Percentiles rank a stretch among this genome's conserved stretches.
These are phyloP conservation scores for Coleophora deauratella DNA, from an alignment of 2,888 invertebrate genomes.

Conservation along the genomic window DNA sequence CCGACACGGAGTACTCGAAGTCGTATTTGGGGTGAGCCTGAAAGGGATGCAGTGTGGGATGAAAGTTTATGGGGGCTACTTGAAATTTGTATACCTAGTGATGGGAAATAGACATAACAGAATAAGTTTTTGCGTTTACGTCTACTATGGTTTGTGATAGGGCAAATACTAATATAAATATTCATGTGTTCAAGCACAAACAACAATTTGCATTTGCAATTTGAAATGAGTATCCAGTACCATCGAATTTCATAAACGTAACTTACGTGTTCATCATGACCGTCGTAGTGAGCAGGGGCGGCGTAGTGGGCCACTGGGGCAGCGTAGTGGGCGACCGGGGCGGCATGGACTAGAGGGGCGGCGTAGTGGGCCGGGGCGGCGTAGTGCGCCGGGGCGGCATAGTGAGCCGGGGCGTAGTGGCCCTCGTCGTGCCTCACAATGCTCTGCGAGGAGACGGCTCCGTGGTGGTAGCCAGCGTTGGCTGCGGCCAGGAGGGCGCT, in stretches of 20 bases:
- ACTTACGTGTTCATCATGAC: slow-evolving; percentile 47
- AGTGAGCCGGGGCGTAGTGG: slow-evolving; percentile 24
- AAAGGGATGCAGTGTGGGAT: no score
- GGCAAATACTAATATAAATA: no score
- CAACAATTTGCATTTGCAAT: no score
- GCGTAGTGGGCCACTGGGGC: slow-evolving; percentile 19
- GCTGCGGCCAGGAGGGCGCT: slow-evolving; percentile 52
- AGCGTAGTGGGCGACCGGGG: slow-evolving; percentile 28
- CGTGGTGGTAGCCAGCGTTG: slow-evolving; percentile 53
- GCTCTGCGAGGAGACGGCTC: slow-evolving; percentile 49
- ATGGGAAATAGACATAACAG: no score
- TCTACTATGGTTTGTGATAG: no score
- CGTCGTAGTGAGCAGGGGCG: slow-evolving; percentile 21
- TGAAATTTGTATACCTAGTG: no score
- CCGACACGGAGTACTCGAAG: slow-evolving; percentile 68
- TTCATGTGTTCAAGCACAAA: no score
- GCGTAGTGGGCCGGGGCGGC: slow-evolving; percentile 23
- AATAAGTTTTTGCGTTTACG: no score
- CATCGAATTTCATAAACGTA: no score
- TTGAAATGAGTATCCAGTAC: no score
- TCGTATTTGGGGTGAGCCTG: slow-evolving; percentile 57
- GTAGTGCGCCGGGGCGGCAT: slow-evolving; percentile 15
- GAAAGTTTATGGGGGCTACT: no score
- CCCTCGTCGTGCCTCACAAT: slow-evolving; percentile 47
- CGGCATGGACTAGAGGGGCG: slow-evolving; percentile 19